These are phyloP conservation scores for Sylvietta virens DNA, from an alignment of 2,113 vertebrate species.

Conservation along the genomic window DNA sequence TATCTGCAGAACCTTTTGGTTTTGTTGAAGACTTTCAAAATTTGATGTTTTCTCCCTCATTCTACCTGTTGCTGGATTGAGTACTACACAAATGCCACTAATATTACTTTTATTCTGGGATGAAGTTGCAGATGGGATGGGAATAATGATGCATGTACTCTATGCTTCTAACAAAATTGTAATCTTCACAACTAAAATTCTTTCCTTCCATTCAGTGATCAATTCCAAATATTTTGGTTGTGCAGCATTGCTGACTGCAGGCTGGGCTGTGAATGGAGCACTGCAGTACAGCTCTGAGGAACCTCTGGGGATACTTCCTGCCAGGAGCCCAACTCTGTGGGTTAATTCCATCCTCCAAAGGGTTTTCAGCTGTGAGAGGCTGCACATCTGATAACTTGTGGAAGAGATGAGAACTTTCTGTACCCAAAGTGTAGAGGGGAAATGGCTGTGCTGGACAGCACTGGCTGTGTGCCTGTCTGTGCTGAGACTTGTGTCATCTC, in stretches of 20 bases:
- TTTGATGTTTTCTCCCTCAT: fast-evolving
- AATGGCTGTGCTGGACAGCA: fast-evolving
- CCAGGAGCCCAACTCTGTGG: background rate
- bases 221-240: background rate
- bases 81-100: background rate
- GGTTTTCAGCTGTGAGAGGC: background rate
- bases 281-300: background rate
- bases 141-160: background rate
- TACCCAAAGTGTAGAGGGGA: background rate
- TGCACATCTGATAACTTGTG: background rate
- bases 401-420: background rate
- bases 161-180: background rate
- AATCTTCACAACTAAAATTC: background rate
- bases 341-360: background rate
- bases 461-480: background rate
- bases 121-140: background rate
- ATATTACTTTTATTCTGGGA: background rate
- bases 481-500: background rate
- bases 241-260: background rate
- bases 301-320: background rate
- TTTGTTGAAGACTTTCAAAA: background rate
- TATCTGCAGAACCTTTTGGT: background rate
- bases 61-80: background rate
- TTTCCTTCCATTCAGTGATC: background rate
- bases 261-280: background rate